Conservation (phyloP, 1,140 invertebrate genomes). For the Anoplolepis gracilipes region DNA sequence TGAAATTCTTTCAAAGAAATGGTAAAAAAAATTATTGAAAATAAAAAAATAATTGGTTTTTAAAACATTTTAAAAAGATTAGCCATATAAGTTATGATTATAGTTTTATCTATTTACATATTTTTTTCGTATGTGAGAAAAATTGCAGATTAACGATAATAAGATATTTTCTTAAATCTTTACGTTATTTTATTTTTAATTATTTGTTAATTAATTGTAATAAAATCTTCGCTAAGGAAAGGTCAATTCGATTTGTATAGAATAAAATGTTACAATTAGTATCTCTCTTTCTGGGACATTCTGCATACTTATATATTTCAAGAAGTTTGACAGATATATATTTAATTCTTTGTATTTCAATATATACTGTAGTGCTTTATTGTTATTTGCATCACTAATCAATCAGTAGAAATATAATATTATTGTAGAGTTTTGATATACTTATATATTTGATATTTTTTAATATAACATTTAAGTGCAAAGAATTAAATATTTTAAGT, state of each 20-base stretch:
- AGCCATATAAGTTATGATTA: background rate
- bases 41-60: background rate
- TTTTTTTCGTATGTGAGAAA: background rate
- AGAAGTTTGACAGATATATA: background rate
- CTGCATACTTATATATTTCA: background rate
- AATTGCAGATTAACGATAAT: background rate
- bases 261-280: background rate
- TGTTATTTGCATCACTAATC: background rate
- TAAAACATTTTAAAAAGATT: background rate
- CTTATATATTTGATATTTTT: background rate
- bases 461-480: slow-evolving; percentile 2
- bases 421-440: background rate
- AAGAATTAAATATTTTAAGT: slow-evolving; percentile 19
- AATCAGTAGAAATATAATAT: background rate
- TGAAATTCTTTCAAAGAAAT: background rate
- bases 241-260: background rate
- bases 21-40: background rate
- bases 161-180: background rate
- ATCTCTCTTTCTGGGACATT: slow-evolving; percentile 16
- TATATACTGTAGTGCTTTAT: background rate
- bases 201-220: background rate
- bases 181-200: background rate
- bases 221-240: background rate
- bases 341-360: slow-evolving; percentile 47
- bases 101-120: background rate